Base-by-base conservation (phyloP, 2,888 invertebrate species). In the Cephus pulcher region DNA sequence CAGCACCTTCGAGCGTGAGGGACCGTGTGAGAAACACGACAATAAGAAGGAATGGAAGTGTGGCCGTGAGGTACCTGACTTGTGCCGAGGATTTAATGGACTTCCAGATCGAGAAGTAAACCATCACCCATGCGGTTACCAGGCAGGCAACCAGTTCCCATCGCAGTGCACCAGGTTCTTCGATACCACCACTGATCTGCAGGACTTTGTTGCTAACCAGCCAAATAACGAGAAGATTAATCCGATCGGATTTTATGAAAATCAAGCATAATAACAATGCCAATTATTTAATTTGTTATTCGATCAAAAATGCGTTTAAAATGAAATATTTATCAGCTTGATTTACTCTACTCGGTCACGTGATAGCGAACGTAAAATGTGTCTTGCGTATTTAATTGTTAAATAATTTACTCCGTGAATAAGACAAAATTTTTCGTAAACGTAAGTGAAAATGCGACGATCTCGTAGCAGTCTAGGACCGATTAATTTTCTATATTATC, bases 51-150 rank as follows among this genome's bases (percentile, higher is more conserved):
- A 98, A 98, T 6, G 98, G 98, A 84, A 98, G 95, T 32, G 98
- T 98, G 71, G 98, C 98, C 37, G 98, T 98, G 89, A 98, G 96
- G 92, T 98, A 98, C 84, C 98, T 95, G 77, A 98, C 95, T 94
- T 95, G 91, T 68, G 97, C 97, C 75, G 98, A 98, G n/a, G 98
- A 97, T 91, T 97, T 97, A 80, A 98, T 97, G 82, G 98, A 98
- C 92, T 98, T 98, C 97, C 98, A 98, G 76, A 98, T 95, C 84
- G 98, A 97, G 92, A 98, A 97, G 92, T 98, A 99, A 77, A 98
- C 97, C 87, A 98, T 93, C 82, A 98, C 94, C 98, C 98, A 99
- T 82, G 98, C 97, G 87, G 97, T 95, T 76, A 98, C 94, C 78
- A 98, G 93, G 89, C 98, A 97, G 75, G 97, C 96, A 40, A 97